These are phyloP conservation scores for Hypotaenidia okinawae DNA, from an alignment of 2,797 vertebrate genomes.

Conservation along the genomic window DNA sequence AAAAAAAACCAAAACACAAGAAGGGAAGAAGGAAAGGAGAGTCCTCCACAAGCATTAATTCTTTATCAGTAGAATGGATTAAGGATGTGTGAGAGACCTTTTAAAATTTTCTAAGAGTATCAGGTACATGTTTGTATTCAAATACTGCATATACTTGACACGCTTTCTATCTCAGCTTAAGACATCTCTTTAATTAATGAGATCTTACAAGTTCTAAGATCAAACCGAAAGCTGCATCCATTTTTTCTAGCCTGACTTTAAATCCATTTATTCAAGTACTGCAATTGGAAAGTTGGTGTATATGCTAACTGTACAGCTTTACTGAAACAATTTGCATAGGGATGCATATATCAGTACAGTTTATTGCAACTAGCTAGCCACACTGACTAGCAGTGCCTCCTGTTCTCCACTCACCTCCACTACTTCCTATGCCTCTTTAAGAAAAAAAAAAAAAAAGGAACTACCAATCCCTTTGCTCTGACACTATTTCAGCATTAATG, in stretches of 20 bases:
- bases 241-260: not conserved
- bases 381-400: not conserved
- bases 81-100: not conserved
- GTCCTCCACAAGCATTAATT: rapidly evolving
- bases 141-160: not conserved
- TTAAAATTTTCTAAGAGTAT: not conserved
- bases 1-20: too few species aligned
- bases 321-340: not conserved
- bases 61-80: not conserved
- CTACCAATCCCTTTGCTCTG: not conserved
- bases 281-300: not conserved
- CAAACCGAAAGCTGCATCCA: rapidly evolving
- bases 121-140: not conserved
- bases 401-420: not conserved
- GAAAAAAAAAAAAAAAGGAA: not conserved
- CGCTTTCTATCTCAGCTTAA: not conserved
- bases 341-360: not conserved
- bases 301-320: not conserved
- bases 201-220: not conserved
- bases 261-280: not conserved
- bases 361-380: not conserved
- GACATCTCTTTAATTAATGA: not conserved
- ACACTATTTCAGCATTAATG: not conserved
- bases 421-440: not conserved
- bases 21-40: not conserved